Evolutionary conservation across 2,113 vertebrate species (phyloP), one percentile per base, ranked within the genome.

Genomic region (Varanus komodoensis): DNA sequence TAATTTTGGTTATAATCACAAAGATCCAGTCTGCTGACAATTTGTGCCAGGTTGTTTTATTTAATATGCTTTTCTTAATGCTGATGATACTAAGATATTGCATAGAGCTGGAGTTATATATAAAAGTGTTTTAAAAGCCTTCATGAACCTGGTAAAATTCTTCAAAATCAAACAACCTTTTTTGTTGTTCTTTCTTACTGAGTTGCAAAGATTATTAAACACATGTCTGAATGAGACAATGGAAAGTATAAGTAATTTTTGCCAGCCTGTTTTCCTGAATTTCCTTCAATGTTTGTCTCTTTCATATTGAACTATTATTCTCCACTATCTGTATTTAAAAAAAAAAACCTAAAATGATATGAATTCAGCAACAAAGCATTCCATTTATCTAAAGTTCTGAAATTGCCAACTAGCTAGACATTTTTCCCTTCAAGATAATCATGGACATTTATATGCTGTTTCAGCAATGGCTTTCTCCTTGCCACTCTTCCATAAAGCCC

Each of bases 341-440:
- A 86, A 89, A 86, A 89, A 92, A 86, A 87, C 71, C 73, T 93
- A 90, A 87, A 83, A 92, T 87, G 86, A 84, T 87, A 87, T 52
- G 89, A 84, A 92, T 93, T 94, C 89, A 91, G 27, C 88, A 86
- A 94, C 0, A 0, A 87, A 94, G 92, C 38, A 71, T 14, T 85
- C 44, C 81, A 50, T 77, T 92, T 64, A 85, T 93, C 80, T 89
- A 87, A 90, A 88, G 44, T 88, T 52, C 15, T n/a, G 95, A 77
- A 77, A 81, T 50, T 50, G 87, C 89, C 94, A 95, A 84, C 89
- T 69, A 90, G 15, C 25, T 88, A 87, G 79, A 91, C 92, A 75
- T 93, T 93, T 93, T 88, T 91, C 88, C 92, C 92, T 91, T 75
- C 92, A 94, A 94, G 77, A 17, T 82, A 69, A 61, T 44, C 38